Conservation (phyloP, 2,888 invertebrate species). For the Caenorhabditis becei region DNA sequence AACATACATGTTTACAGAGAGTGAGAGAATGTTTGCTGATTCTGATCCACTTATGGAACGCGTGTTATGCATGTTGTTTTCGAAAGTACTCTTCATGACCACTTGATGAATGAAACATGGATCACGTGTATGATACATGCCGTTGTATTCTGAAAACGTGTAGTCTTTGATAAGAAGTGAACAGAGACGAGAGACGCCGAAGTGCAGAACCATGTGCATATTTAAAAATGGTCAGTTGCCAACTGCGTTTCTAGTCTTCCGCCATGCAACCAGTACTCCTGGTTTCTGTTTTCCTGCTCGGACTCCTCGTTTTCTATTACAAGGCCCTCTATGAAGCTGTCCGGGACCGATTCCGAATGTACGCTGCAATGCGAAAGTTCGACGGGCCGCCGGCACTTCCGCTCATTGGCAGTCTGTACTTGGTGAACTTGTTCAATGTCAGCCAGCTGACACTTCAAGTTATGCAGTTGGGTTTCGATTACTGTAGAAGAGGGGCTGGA, state of each 20-base stretch:
- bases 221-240: background rate
- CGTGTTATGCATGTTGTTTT: background rate
- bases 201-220: conserved; percentile 10
- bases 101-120: background rate
- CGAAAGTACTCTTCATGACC: background rate
- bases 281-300: conserved; percentile 7
- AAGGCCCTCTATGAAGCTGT: conserved; percentile 38
- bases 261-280: background rate
- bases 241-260: background rate
- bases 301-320: conserved; percentile 36
- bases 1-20: too few relatives aligned
- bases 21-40: background rate
- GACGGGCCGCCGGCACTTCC: conserved; percentile 47
- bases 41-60: background rate
- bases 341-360: conserved; percentile 38
- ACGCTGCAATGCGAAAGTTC: conserved; percentile 36
- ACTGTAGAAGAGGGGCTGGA: conserved; percentile 27
- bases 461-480: conserved; percentile 30
- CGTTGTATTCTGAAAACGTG: conserved; percentile 8
- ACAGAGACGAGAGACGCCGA: background rate
- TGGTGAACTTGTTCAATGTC: conserved; percentile 50
- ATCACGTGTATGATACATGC: conserved; percentile 4
- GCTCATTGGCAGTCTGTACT: conserved; percentile 42
- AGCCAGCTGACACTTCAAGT: conserved; percentile 15
- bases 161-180: conserved; percentile 29